A percentile compares a stretch with the other conserved stretches of the same genome.
These are phyloP conservation scores for Tachina grossa DNA, from an alignment of 2,888 invertebrate genomes.

Conservation along the genomic window DNA sequence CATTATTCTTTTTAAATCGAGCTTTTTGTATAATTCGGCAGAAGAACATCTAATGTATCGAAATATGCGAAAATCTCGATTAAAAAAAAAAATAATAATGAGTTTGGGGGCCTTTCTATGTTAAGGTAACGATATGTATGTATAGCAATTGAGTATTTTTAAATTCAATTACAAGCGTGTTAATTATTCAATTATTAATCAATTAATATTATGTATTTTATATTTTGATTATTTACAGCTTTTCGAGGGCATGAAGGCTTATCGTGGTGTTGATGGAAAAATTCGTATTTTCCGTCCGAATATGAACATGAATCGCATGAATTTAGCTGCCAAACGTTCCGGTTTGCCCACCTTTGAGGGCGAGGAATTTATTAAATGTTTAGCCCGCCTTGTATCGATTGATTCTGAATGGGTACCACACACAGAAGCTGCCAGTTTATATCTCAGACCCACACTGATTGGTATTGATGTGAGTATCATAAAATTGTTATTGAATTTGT, in stretches of 20 bases:
- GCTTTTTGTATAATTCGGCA: no score
- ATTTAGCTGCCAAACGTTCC: constrained; percentile 90
- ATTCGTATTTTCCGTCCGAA: constrained; percentile 97
- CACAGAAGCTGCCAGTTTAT: constrained; percentile 93
- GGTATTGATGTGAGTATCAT: constrained; percentile 94
- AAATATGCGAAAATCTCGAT: no score
- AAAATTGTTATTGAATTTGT: no score
- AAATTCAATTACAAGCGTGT: constrained; percentile 19
- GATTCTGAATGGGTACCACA: constrained; percentile 99
- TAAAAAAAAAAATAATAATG: no score
- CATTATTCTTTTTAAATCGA: no score
- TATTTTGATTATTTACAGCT: constrained; percentile 85
- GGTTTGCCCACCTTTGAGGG: constrained; percentile 95
- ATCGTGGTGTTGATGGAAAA: constrained; percentile 94
- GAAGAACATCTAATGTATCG: no score
- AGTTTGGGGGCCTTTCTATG: no score
- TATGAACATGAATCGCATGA: constrained; percentile 97
- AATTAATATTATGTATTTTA: constrained; percentile 24
- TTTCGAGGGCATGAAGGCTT: constrained; percentile 99
- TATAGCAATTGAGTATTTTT: background rate
- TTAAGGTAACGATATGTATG: no score
- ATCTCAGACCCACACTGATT: constrained; percentile 97
- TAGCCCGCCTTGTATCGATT: constrained; percentile 92
- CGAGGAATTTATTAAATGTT: constrained; percentile 92
- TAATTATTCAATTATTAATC: background rate